A percentile compares a stretch with the other conserved stretches of the same genome.
These are phyloP conservation scores for Lemur catta DNA, from an alignment of 2,797 vertebrate species.

Conservation along the genomic window DNA sequence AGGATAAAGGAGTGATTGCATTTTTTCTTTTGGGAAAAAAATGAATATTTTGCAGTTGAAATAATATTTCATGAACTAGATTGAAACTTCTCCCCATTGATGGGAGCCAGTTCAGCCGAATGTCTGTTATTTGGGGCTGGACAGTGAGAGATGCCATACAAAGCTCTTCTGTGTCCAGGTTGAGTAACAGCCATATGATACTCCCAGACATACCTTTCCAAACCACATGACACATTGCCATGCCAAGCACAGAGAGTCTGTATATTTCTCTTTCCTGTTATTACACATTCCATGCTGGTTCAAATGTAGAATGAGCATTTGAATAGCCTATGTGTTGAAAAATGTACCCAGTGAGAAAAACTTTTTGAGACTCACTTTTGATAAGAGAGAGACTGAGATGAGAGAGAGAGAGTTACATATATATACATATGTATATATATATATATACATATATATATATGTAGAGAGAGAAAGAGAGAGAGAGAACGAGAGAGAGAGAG, in stretches of 20 bases:
- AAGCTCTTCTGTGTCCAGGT: conserved; percentile 84
- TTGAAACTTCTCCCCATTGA: conserved; percentile 71
- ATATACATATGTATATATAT: not conserved
- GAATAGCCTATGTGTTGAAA: conserved; percentile 74
- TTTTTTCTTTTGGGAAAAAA: conserved; percentile 57
- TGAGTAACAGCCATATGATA: conserved; percentile 86
- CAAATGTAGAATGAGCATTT: conserved; percentile 71
- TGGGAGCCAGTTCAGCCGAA: conserved; percentile 64
- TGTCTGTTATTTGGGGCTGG: conserved; percentile 78
- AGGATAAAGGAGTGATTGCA: conserved; percentile 40
- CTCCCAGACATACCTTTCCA: conserved; percentile 85
- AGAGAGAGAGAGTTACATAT: fast-evolving
- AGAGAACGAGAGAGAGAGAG: not conserved
- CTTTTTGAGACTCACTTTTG: conserved; percentile 64
- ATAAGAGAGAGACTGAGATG: not conserved
- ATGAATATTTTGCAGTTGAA: conserved; percentile 71
- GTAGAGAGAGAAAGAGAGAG: not conserved
- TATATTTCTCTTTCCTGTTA: conserved; percentile 88
- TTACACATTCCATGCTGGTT: conserved; percentile 83
- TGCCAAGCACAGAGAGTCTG: conserved; percentile 83
- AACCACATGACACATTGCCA: conserved; percentile 83
- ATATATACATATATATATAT: not conserved
- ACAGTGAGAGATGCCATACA: conserved; percentile 78
- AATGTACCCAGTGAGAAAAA: conserved; percentile 56
- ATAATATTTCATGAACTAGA: conserved; percentile 71